Evolutionary conservation across 2,888 invertebrate species (phyloP).

Genomic region (Drosophila picticornis): DNA sequence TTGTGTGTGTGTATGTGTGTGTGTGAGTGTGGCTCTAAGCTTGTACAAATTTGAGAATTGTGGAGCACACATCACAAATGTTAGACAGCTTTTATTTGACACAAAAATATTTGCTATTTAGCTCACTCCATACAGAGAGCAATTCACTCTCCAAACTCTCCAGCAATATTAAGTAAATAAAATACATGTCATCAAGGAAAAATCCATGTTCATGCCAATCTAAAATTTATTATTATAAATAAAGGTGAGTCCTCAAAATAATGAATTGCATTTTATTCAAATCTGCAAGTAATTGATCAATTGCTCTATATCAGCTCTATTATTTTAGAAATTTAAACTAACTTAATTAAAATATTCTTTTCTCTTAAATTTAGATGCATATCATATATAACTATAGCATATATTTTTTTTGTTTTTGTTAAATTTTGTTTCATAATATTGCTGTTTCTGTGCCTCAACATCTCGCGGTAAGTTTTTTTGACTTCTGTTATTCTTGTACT

Average conservation of each 20-base stretch:
- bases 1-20: slow-evolving; percentile 16
- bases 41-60: slow-evolving; percentile 45
- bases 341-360: neutral
- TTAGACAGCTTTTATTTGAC: slow-evolving; percentile 34
- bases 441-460: neutral
- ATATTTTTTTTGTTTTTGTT: neutral
- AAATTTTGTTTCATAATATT: too few relatives aligned
- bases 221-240: neutral
- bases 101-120: slow-evolving; percentile 39
- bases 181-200: neutral
- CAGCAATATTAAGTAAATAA: neutral
- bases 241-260: neutral
- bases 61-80: slow-evolving; percentile 24
- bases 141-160: neutral
- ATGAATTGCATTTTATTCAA: neutral
- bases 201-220: neutral
- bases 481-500: neutral
- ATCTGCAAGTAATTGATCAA: neutral
- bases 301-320: neutral
- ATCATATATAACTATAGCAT: too few relatives aligned
- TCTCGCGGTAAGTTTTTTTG: neutral
- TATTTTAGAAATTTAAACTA: neutral
- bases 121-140: neutral
- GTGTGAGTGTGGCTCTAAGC: slow-evolving; percentile 12
- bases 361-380: neutral